These are phyloP conservation scores for Tetanocera ferruginea DNA, from an alignment of 2,888 invertebrate species.

Conservation along the genomic window DNA sequence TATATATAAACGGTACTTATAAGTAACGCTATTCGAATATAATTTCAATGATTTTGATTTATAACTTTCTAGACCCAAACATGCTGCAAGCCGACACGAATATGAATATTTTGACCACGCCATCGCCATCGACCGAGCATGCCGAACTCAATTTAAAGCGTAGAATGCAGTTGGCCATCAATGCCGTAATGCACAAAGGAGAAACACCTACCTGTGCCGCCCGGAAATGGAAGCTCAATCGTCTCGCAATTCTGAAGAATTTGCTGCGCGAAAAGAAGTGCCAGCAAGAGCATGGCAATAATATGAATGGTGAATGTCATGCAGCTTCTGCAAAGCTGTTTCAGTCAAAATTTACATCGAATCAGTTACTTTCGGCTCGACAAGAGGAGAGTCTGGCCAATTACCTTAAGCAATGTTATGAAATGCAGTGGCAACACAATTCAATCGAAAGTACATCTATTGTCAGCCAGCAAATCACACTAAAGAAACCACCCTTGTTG, in stretches of 20 bases:
- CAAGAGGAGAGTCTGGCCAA: constrained; percentile 28
- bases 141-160: constrained; percentile 7
- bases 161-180: constrained; percentile 22
- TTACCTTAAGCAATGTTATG: constrained; percentile 36
- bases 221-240: constrained; percentile 23
- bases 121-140: not conserved
- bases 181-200: constrained; percentile 19
- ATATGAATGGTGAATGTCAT: not conserved
- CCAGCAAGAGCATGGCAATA: not conserved
- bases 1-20: too few relatives aligned
- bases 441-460: not conserved
- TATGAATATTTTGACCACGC: too few relatives aligned
- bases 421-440: constrained; percentile 29
- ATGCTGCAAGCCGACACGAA: too few relatives aligned
- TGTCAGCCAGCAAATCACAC: not conserved
- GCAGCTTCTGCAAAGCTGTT: constrained; percentile 1
- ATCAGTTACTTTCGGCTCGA: constrained; percentile 31
- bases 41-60: too few relatives aligned
- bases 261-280: constrained; percentile 25
- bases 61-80: too few relatives aligned
- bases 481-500: constrained; percentile 14
- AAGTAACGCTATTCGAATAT: too few relatives aligned
- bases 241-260: not conserved
- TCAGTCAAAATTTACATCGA: constrained; percentile 36
- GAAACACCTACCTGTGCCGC: constrained; percentile 35